These are phyloP conservation scores for Pyrgus malvae DNA, from an alignment of 2,888 invertebrate species.

Conservation along the genomic window DNA sequence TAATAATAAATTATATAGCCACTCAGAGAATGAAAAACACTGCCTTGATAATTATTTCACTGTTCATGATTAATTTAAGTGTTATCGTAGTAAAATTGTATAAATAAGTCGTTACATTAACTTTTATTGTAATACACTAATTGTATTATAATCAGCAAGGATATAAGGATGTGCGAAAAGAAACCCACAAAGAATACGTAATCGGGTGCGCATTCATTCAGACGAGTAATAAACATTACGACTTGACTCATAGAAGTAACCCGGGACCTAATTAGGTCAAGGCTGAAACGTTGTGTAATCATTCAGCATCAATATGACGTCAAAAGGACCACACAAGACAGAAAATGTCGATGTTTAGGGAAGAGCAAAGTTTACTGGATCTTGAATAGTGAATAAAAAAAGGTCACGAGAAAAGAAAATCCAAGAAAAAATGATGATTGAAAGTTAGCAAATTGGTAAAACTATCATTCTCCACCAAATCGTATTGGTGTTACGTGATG, in stretches of 20 bases:
- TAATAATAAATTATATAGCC: too few relatives aligned
- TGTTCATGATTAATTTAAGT: too few relatives aligned
- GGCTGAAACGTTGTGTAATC: slow-evolving; percentile 37
- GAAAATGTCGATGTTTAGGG: too few relatives aligned
- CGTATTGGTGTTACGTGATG: too few relatives aligned
- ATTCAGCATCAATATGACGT: neutral
- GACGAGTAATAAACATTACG: slow-evolving; percentile 22
- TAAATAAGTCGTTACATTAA: neutral
- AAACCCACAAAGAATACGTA: slow-evolving; percentile 18
- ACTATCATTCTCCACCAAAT: too few relatives aligned
- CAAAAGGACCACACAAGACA: neutral
- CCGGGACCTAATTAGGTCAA: slow-evolving; percentile 41
- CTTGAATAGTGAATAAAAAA: too few relatives aligned
- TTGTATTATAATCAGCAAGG: slow-evolving; percentile 10
- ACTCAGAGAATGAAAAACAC: too few relatives aligned
- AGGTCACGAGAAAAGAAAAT: too few relatives aligned
- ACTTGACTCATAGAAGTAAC: slow-evolving; percentile 31
- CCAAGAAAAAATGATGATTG: too few relatives aligned
- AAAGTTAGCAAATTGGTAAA: too few relatives aligned
- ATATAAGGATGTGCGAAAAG: neutral
- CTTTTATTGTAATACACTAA: neutral
- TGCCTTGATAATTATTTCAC: too few relatives aligned
- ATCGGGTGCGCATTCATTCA: slow-evolving; percentile 16
- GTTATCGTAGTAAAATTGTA: neutral
- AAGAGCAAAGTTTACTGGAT: too few relatives aligned